phyloP scores from a whole-genome alignment of 2,888 invertebrate species.

The Perizoma affinitatum region DNA sequence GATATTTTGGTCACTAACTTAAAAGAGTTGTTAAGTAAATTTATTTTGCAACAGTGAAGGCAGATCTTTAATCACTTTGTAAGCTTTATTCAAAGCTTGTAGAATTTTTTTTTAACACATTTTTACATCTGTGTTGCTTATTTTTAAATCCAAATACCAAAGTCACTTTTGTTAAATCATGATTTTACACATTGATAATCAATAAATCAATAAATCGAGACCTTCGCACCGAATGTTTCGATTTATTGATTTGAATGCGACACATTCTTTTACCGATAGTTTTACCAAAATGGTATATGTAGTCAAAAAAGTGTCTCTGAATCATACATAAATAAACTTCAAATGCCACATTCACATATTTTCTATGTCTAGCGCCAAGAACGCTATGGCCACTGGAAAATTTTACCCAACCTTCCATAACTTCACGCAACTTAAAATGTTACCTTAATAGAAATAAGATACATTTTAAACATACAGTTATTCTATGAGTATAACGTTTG shows the following conservation, averaged over 20 bases:
- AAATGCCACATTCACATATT: constrained; percentile 18
- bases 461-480: constrained; percentile 30
- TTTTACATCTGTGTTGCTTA: too few relatives aligned
- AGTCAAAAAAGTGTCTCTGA: too few relatives aligned
- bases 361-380: constrained; percentile 55
- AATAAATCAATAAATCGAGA: too few relatives aligned
- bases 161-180: too few relatives aligned
- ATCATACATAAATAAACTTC: not conserved
- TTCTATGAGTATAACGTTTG: constrained; percentile 39
- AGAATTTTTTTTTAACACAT: not conserved
- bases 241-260: too few relatives aligned
- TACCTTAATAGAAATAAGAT: constrained; percentile 34
- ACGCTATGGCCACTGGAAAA: constrained; percentile 47
- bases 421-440: constrained; percentile 40
- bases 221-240: too few relatives aligned
- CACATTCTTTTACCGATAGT: too few relatives aligned
- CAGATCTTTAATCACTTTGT: not conserved
- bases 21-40: constrained; percentile 17
- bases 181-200: too few relatives aligned
- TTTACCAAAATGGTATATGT: too few relatives aligned
- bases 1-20: constrained; percentile 29
- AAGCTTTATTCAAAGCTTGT: not conserved
- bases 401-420: constrained; percentile 37
- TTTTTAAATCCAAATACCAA: too few relatives aligned
- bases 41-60: not conserved